A percentile compares a stretch with the other conserved stretches of the same genome.
Conservation (phyloP, 92 coral and sea anemone genomes). For the Chrysogorgia sp. region DNA sequence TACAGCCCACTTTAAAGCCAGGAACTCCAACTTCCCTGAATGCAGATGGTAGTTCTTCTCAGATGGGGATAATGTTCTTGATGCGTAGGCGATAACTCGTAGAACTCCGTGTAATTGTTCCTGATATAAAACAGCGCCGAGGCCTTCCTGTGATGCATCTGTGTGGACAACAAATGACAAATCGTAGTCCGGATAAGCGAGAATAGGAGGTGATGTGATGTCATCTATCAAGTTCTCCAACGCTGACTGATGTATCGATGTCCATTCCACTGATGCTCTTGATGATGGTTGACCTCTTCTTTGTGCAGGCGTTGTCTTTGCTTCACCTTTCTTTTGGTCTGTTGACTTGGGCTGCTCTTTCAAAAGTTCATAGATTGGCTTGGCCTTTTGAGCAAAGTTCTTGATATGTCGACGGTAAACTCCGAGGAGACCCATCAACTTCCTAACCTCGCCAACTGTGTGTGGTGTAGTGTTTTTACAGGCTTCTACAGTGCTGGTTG, state of each 20-base stretch:
- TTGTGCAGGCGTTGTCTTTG: background rate
- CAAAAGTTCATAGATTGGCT: background rate
- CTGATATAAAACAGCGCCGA: conserved; percentile 55
- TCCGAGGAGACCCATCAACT: conserved; percentile 44
- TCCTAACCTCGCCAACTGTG: conserved; percentile 49
- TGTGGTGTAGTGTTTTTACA: conserved; percentile 26
- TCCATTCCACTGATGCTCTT: conserved; percentile 6
- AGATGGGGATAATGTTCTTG: conserved; percentile 40
- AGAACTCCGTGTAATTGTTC: conserved; percentile 44
- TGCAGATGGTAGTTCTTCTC: conserved; percentile 48
- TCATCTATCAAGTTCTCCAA: conserved; percentile 10
- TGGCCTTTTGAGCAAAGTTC: conserved; percentile 36
- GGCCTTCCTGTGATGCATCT: no score
- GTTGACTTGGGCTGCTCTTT: background rate
- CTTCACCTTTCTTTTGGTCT: no score
- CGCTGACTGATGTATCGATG: conserved; percentile 11
- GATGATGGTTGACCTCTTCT: conserved; percentile 1
- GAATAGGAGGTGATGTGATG: background rate
- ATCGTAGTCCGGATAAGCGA: background rate
- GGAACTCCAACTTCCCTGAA: conserved; percentile 47
- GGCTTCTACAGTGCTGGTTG: conserved; percentile 41
- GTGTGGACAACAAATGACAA: background rate
- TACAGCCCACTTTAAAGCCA: conserved; percentile 54
- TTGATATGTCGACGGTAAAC: conserved; percentile 47
- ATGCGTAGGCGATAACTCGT: conserved; percentile 50